Evolutionary conservation across 2,888 invertebrate genomes (phyloP).

Genomic region (Chrysina gloriosa): DNA sequence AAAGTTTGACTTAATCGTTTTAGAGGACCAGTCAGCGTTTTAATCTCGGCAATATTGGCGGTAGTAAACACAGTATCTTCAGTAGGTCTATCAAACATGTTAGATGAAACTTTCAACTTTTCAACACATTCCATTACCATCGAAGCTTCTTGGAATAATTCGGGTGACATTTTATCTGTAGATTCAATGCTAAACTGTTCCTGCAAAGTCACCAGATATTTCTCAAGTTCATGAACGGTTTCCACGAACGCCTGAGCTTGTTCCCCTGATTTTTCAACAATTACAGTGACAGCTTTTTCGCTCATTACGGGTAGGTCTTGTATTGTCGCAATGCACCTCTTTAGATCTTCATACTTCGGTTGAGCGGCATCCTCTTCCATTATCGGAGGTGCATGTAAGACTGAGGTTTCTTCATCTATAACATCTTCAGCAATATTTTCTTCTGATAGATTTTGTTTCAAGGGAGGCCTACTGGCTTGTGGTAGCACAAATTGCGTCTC

Average conservation of each 20-base stretch:
- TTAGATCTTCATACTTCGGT: slow-evolving; percentile 55
- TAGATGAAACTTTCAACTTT: slow-evolving; percentile 54
- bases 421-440: slow-evolving; percentile 41
- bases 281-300: slow-evolving; percentile 44
- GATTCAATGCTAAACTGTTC: slow-evolving; percentile 54
- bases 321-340: slow-evolving; percentile 57
- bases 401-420: slow-evolving; percentile 35
- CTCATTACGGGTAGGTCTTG: slow-evolving; percentile 57
- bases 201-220: slow-evolving; percentile 55
- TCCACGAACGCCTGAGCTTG: slow-evolving; percentile 51
- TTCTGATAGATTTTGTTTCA: slow-evolving; percentile 44
- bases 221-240: slow-evolving; percentile 57
- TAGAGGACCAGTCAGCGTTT: slow-evolving; percentile 55
- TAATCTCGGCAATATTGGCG: slow-evolving; percentile 56
- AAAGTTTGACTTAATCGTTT: slow-evolving; percentile 56
- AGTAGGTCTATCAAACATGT: slow-evolving; percentile 49
- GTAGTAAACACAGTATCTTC: slow-evolving; percentile 51
- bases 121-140: slow-evolving; percentile 59
- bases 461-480: slow-evolving; percentile 45
- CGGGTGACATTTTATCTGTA: slow-evolving; percentile 54
- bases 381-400: slow-evolving; percentile 32
- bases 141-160: slow-evolving; percentile 56
- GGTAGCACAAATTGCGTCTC: slow-evolving; percentile 1
- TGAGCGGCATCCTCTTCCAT: slow-evolving; percentile 46
- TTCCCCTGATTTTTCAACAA: slow-evolving; percentile 36